A percentile compares a stretch with the other conserved stretches of the same genome.
These are phyloP conservation scores for Micrasema longulum DNA, from an alignment of 1,140 invertebrate species.

Conservation along the genomic window DNA sequence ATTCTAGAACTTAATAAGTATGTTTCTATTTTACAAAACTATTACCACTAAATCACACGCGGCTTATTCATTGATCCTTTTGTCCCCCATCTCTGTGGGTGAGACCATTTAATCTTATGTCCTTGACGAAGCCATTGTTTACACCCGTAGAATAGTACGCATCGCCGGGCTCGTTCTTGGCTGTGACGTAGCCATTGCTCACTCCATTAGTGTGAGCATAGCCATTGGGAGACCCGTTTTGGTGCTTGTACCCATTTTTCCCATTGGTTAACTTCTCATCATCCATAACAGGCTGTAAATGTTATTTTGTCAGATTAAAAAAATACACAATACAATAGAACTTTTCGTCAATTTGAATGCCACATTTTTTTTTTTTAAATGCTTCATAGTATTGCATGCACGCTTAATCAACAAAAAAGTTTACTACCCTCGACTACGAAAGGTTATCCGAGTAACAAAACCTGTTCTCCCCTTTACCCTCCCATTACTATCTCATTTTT, in stretches of 20 bases:
- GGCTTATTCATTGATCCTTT: too few species aligned
- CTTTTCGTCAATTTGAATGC: too few species aligned
- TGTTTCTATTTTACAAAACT: conserved; percentile 43
- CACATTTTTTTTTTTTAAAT: too few species aligned
- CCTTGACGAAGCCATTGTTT: conserved; percentile 73
- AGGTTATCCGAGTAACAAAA: too few species aligned
- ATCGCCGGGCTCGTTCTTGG: conserved; percentile 73
- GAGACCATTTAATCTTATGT: conserved; percentile 51
- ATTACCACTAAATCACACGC: conserved; percentile 52
- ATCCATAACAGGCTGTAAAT: conserved; percentile 67
- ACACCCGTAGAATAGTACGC: conserved; percentile 76
- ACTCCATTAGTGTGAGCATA: conserved; percentile 47
- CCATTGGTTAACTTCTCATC: conserved; percentile 61
- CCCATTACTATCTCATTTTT: too few species aligned
- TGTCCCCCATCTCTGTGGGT: conserved; percentile 51
- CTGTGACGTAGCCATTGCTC: conserved; percentile 66
- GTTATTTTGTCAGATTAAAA: too few species aligned
- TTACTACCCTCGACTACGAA: too few species aligned
- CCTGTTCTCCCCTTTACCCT: too few species aligned
- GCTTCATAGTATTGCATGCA: too few species aligned
- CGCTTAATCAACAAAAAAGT: too few species aligned
- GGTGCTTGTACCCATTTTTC: conserved; percentile 64
- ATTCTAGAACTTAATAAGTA: conserved; percentile 40
- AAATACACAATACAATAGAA: too few species aligned
- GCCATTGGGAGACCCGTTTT: conserved; percentile 57